Evolutionary conservation across 2,113 vertebrate genomes (phyloP).

Genomic region (Gymnogyps californianus): DNA sequence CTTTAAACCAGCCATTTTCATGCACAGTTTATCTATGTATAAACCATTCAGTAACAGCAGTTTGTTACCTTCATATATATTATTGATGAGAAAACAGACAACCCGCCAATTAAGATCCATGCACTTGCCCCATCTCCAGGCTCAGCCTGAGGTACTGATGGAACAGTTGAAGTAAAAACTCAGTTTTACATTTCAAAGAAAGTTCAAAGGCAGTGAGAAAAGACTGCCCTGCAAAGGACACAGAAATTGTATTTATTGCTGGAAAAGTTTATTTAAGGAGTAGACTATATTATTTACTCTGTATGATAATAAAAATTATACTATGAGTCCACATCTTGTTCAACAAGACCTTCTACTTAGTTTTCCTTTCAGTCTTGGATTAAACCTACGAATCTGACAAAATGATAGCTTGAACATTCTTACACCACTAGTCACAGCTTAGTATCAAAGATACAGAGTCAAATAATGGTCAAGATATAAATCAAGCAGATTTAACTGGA

Average conservation of each 20-base stretch:
- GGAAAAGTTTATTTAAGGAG: slow-evolving; percentile 1
- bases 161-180: background rate
- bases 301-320: background rate
- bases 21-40: background rate
- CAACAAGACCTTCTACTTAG: background rate
- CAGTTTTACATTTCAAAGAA: slow-evolving; percentile 50
- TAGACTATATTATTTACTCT: background rate
- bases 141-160: background rate
- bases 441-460: background rate
- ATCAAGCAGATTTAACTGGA: background rate
- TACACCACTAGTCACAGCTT: background rate
- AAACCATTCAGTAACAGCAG: background rate
- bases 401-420: background rate
- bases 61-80: slow-evolving; percentile 15
- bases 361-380: background rate
- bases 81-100: slow-evolving; percentile 39
- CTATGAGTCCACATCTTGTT: background rate
- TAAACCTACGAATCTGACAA: background rate
- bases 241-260: background rate
- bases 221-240: background rate
- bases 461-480: background rate
- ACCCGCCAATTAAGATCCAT: background rate
- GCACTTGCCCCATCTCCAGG: background rate
- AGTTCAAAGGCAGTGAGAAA: slow-evolving; percentile 12
- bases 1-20: background rate